These are phyloP conservation scores for Amblyjoppa proteus DNA, from an alignment of 2,888 invertebrate genomes.

Conservation along the genomic window DNA sequence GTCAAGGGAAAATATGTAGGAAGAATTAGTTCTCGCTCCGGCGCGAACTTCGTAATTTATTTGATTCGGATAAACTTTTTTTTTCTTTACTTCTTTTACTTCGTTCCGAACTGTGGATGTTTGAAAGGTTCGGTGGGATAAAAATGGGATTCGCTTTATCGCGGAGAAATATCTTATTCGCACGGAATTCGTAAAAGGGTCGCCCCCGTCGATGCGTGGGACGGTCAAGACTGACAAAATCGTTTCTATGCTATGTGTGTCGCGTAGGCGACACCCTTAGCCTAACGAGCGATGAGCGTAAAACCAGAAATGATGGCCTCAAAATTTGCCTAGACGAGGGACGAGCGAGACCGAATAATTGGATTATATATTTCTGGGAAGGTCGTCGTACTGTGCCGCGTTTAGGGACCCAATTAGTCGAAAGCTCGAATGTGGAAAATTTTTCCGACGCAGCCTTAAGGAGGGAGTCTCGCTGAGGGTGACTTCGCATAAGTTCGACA, in stretches of 20 bases:
- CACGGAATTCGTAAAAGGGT: slow-evolving; percentile 52
- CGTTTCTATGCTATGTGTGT: slow-evolving; percentile 29
- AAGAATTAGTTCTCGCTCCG: too few species aligned
- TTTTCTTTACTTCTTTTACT: background rate
- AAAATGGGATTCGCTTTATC: background rate
- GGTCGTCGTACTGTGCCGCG: background rate
- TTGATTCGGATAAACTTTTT: too few species aligned
- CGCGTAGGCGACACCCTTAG: slow-evolving; percentile 54
- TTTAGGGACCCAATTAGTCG: background rate
- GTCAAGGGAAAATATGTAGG: too few species aligned
- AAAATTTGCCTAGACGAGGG: slow-evolving; percentile 45
- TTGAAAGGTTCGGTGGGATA: background rate
- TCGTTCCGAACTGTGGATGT: background rate
- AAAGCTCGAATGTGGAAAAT: background rate
- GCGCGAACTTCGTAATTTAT: too few species aligned
- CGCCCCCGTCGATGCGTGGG: slow-evolving; percentile 51
- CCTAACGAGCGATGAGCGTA: slow-evolving; percentile 29
- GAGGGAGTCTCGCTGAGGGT: too few species aligned
- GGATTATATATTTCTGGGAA: slow-evolving; percentile 30
- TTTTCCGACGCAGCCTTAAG: too few species aligned
- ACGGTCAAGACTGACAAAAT: slow-evolving; percentile 21
- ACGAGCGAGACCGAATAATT: slow-evolving; percentile 32
- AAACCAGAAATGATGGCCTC: slow-evolving; percentile 35
- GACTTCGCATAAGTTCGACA: too few species aligned
- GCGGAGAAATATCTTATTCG: background rate